Percentiles rank a stretch among this genome's conserved stretches.
These are phyloP conservation scores for Magallana ariakensis DNA, from an alignment of 1,140 invertebrate genomes.

Conservation along the genomic window DNA sequence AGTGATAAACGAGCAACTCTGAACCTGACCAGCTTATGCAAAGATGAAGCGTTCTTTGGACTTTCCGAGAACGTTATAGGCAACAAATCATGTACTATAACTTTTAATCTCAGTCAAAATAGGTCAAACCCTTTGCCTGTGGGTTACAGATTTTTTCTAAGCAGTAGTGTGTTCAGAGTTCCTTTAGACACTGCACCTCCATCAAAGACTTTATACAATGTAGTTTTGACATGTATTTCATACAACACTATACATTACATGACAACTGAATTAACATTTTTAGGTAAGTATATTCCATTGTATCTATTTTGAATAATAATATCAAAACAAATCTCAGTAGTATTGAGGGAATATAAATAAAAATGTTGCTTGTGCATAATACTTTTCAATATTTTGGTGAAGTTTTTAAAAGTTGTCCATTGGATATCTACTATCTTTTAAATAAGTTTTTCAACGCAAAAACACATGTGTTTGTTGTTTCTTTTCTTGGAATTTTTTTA, in stretches of 20 bases:
- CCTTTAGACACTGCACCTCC: not conserved
- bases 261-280: not conserved
- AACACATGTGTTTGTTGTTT: too few relatives aligned
- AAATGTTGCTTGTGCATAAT: too few relatives aligned
- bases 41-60: not conserved
- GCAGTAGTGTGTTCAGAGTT: not conserved
- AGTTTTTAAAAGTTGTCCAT: too few relatives aligned
- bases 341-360: too few relatives aligned
- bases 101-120: not conserved
- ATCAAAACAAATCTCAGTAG: too few relatives aligned
- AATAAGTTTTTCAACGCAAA: too few relatives aligned
- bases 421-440: too few relatives aligned
- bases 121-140: too few relatives aligned
- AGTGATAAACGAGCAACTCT: not conserved
- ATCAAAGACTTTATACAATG: not conserved
- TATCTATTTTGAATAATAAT: too few relatives aligned
- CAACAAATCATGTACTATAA: not conserved
- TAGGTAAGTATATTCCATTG: not conserved
- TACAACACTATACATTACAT: not conserved
- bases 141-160: not conserved
- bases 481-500: too few relatives aligned
- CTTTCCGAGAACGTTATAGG: not conserved
- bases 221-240: not conserved
- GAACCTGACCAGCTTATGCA: conserved; percentile 5
- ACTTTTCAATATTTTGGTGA: too few relatives aligned